phyloP scores from a whole-genome alignment of 1,140 invertebrate species.

The Riptortus pedestris region DNA sequence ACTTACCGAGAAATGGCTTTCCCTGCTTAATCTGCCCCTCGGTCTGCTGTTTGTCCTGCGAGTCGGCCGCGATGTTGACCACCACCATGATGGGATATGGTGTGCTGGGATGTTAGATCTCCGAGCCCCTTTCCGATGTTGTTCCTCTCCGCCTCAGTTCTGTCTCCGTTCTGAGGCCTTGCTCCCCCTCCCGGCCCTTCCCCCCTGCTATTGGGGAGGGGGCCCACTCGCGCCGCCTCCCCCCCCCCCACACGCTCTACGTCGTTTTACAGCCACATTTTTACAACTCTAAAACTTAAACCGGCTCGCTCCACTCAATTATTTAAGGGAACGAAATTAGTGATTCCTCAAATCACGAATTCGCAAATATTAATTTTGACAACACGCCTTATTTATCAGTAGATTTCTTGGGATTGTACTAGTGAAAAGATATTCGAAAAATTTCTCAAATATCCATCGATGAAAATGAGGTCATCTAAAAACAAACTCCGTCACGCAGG shows the following conservation, averaged over 20 bases:
- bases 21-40: conserved; percentile 6
- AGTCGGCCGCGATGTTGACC: conserved; percentile 12
- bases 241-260: background rate
- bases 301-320: no score
- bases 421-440: no score
- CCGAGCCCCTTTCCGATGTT: conserved; percentile 12
- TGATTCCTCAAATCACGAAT: no score
- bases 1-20: background rate
- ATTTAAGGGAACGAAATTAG: no score
- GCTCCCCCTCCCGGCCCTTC: background rate
- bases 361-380: no score
- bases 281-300: no score
- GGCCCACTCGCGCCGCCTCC: background rate
- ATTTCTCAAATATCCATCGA: no score
- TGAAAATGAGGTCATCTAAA: no score
- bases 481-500: no score
- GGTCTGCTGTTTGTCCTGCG: background rate
- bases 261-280: no score
- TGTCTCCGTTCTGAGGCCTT: conserved; percentile 6
- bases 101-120: conserved; percentile 11
- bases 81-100: conserved; percentile 18
- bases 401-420: no score
- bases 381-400: no score
- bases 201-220: background rate
- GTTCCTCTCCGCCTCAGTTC: conserved; percentile 6